Percentiles rank a stretch among this genome's conserved stretches.
Evolutionary conservation across 37 sponge, comb jelly and placozoan genomes (phyloP).

Genomic region (Haliclona indistincta): DNA sequence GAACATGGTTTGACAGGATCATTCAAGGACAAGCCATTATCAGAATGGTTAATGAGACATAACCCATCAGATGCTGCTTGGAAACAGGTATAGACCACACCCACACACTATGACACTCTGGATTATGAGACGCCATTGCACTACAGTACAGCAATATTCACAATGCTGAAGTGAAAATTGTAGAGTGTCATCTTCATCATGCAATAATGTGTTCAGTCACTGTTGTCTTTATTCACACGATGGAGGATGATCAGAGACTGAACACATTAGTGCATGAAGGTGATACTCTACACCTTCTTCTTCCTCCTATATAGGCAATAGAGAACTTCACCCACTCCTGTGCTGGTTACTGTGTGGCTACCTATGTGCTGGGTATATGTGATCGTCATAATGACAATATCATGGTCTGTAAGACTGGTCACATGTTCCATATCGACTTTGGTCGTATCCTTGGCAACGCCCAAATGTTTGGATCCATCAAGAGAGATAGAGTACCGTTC

Average conservation of each 20-base stretch:
- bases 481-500: conserved; percentile 89
- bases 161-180: no score
- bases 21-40: conserved; percentile 81
- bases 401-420: conserved; percentile 82
- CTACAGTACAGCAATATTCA: background rate
- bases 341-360: conserved; percentile 96
- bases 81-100: conserved; percentile 55
- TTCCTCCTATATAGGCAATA: conserved; percentile 48
- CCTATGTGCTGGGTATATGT: conserved; percentile 89
- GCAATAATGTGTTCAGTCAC: no score
- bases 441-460: conserved; percentile 89
- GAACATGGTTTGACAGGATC: conserved; percentile 86
- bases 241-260: no score
- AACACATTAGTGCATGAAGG: no score
- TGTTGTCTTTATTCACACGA: no score
- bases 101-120: background rate
- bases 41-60: conserved; percentile 83
- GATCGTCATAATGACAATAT: conserved; percentile 96
- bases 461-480: conserved; percentile 91
- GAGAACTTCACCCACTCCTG: conserved; percentile 88
- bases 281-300: conserved; percentile 1
- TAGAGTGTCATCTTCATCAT: no score
- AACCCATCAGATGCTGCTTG: conserved; percentile 80
- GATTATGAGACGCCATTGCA: background rate
- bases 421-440: conserved; percentile 96